Evolutionary conservation across 2,113 vertebrate species (phyloP), one percentile per base, ranked within the genome.

Genomic region (Vulpes ferrilata): DNA sequence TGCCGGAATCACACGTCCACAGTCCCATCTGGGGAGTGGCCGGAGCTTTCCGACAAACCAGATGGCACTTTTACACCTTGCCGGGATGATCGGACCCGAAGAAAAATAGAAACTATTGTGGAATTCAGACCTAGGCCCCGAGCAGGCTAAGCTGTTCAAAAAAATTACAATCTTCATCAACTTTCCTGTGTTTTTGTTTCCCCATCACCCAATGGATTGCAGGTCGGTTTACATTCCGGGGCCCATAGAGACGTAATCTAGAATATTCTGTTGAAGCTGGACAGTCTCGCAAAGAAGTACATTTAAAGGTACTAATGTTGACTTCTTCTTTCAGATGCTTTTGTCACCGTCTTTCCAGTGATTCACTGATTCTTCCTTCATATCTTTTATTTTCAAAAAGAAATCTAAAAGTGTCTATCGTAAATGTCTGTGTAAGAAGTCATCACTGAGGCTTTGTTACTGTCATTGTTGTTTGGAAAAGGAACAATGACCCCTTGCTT

Each of bases 251-350:
- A 82, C 38, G 57, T 79, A 53, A 25, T 92, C 64, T 69, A 88
- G 88, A 88, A 78, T 57, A 62, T 55, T 79, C 80, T 93, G 88
- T 57, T n/a, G 55, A 97, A 93, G 57, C 23, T 87, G 38, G 11
- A 19, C 30, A 48, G n/a, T 96, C 38, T 43, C 90, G 23, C 51
- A 89, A 95, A 79, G 60, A 88, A 38, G 76, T 89, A 69, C 32
- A 82, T 25, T 74, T 83, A 32, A 86, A 93, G 22, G 53, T 57
- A 82, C 69, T 62, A 79, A 30, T 60, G 48, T 59, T 74, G 71
- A 79, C 87, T 89, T 91, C 73, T 95, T 60, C 30, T 38, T 88
- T 94, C 67, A 35, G 62, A 69, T 27, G 55, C 1, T 62, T 95
- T 79, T 1, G 3, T 71, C 43, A 53, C 55, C 74, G 95, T 60